Conservation (phyloP, 2,113 vertebrate genomes). For the Dicerorhinus sumatrensis region DNA sequence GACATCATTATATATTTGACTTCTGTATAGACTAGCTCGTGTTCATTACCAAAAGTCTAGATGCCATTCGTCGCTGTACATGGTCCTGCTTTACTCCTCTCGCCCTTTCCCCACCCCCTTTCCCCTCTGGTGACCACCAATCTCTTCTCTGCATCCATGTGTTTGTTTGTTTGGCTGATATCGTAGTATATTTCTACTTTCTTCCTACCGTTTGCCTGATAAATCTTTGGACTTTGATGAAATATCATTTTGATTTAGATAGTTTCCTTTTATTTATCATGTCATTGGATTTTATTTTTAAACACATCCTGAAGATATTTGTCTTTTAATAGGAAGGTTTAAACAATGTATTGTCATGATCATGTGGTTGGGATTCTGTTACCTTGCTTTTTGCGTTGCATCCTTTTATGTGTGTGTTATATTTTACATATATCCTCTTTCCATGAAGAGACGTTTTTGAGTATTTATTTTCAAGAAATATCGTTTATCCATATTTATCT, state of each 20-base stretch:
- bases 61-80: no score
- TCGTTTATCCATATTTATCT: background rate
- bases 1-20: no score
- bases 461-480: background rate
- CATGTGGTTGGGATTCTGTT: background rate
- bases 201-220: background rate
- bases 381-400: background rate
- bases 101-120: no score
- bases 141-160: no score
- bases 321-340: constrained; percentile 1
- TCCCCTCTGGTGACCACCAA: no score
- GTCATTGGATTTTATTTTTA: constrained; percentile 44
- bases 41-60: no score
- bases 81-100: no score
- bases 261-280: constrained; percentile 13
- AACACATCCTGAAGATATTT: constrained; percentile 1
- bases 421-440: background rate
- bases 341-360: background rate
- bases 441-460: background rate
- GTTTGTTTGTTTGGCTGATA: background rate
- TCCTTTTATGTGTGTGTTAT: background rate
- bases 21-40: no score
- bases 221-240: constrained; percentile 18
- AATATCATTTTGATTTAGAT: constrained; percentile 34
- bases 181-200: background rate